phyloP scores from a whole-genome alignment of 2,888 invertebrate species.

The Dryobotodes eremita region DNA sequence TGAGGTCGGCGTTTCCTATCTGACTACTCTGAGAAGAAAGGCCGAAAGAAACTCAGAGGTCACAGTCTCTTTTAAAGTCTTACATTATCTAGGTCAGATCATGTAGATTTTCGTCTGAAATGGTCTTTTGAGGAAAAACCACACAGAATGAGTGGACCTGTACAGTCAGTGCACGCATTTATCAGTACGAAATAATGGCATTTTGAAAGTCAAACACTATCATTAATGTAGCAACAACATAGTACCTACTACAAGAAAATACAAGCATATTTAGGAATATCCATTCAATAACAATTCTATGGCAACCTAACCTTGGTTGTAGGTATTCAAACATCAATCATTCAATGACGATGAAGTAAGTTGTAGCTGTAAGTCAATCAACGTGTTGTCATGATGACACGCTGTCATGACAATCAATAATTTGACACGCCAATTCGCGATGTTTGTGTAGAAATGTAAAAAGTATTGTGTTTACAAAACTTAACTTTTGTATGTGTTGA shows the following conservation, averaged over 20 bases:
- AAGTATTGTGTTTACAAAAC: slow-evolving; percentile 1
- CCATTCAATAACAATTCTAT: not conserved
- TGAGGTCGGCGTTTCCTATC: no score
- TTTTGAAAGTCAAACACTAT: not conserved
- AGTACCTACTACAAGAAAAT: not conserved
- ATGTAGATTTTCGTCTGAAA: no score
- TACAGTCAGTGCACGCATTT: no score
- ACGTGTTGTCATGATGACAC: slow-evolving; percentile 3
- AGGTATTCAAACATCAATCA: slow-evolving; percentile 34
- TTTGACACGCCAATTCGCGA: slow-evolving; percentile 28
- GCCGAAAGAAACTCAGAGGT: no score
- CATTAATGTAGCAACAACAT: not conserved
- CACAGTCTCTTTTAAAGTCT: no score
- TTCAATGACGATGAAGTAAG: slow-evolving; percentile 38
- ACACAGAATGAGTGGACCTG: no score
- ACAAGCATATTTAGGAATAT: not conserved
- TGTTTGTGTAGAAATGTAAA: slow-evolving; percentile 25
- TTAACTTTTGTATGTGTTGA: not conserved
- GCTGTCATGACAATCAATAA: slow-evolving; percentile 18
- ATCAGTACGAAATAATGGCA: no score
- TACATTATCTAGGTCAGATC: no score
- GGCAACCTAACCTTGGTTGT: slow-evolving; percentile 31
- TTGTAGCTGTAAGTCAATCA: slow-evolving; percentile 30
- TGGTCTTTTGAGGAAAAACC: no score
- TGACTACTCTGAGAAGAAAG: no score